A percentile compares a stretch with the other conserved stretches of the same genome.
Conservation (phyloP, 2,888 invertebrate genomes). For the Eurytoma californica region DNA sequence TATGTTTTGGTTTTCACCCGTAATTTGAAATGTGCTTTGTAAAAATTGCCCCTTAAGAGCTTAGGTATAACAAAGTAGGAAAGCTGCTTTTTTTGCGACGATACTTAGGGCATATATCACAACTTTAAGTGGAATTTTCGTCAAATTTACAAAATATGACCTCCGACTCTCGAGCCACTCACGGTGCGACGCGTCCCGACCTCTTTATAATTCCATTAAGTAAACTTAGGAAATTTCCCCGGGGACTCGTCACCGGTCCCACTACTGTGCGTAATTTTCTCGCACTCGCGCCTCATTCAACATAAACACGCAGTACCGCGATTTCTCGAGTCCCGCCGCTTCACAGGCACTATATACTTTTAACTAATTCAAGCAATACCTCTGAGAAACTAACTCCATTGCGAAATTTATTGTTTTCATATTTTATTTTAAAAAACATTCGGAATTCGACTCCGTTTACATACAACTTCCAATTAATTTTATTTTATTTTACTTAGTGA, state of each 20-base stretch:
- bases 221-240: slow-evolving; percentile 69
- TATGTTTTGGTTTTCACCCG: neutral
- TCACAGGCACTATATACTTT: neutral
- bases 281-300: slow-evolving; percentile 17
- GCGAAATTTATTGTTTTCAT: too few relatives aligned
- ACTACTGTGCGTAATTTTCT: slow-evolving; percentile 51
- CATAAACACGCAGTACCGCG: slow-evolving; percentile 9
- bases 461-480: too few relatives aligned
- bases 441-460: too few relatives aligned
- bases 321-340: neutral
- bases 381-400: too few relatives aligned
- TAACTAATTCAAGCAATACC: too few relatives aligned
- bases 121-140: slow-evolving; percentile 53
- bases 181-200: slow-evolving; percentile 49
- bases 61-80: too few relatives aligned
- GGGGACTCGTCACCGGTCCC: slow-evolving; percentile 66
- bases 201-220: slow-evolving; percentile 71
- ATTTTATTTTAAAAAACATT: too few relatives aligned
- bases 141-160: slow-evolving; percentile 55
- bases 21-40: slow-evolving; percentile 21
- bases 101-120: slow-evolving; percentile 44
- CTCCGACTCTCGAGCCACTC: neutral
- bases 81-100: neutral
- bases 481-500: too few relatives aligned
- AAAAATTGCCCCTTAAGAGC: too few relatives aligned